Conservation (phyloP, 1,140 invertebrate species). For the Eueides isabella region DNA sequence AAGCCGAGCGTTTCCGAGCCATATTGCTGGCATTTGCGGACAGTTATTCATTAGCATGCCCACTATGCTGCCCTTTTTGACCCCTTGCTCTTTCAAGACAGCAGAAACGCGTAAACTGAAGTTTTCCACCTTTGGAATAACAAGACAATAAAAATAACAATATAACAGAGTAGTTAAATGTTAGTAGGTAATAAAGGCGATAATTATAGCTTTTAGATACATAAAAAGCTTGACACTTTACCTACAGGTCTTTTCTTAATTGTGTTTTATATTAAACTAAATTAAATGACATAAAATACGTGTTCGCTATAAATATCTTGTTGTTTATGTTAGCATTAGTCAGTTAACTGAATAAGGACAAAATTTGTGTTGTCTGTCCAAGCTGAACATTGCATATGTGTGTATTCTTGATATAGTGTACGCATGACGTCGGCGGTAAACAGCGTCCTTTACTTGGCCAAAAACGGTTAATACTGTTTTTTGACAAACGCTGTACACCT, state of each 20-base stretch:
- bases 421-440: no score
- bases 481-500: no score
- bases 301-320: no score
- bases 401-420: no score
- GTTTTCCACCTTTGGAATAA: conserved; percentile 87
- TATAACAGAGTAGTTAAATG: neutral
- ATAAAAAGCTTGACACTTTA: neutral
- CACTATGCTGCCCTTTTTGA: conserved; percentile 92
- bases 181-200: neutral
- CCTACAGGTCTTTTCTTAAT: no score
- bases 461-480: no score
- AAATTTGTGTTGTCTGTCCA: no score
- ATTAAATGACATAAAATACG: neutral
- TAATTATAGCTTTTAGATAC: neutral
- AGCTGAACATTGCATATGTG: no score
- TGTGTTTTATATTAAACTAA: neutral
- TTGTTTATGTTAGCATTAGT: no score
- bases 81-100: conserved; percentile 89
- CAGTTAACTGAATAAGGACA: no score
- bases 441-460: no score
- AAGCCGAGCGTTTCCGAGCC: conserved; percentile 94
- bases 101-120: conserved; percentile 94
- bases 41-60: conserved; percentile 94
- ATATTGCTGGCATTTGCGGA: conserved; percentile 92
- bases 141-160: neutral